Evolutionary conservation across 1,140 invertebrate species (phyloP).

Genomic region (Myzus persicae): DNA sequence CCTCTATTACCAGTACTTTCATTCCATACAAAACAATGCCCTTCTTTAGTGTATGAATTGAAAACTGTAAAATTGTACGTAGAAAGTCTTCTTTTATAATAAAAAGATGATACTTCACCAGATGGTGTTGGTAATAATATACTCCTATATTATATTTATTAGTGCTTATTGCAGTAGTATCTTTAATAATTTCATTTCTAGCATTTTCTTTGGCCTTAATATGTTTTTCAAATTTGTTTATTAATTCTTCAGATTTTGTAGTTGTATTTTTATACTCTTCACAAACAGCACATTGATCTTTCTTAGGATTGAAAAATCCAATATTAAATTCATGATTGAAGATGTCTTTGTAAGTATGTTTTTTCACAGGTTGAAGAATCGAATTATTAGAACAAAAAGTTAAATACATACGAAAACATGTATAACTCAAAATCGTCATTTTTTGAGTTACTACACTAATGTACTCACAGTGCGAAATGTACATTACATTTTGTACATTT

Average conservation of each 20-base stretch:
- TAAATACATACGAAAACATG: too few species aligned
- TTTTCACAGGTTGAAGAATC: background rate
- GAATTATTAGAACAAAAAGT: background rate
- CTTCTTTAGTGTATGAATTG: background rate
- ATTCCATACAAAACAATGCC: background rate
- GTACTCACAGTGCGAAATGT: too few species aligned
- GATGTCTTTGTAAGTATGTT: background rate
- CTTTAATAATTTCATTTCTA: conserved; percentile 29
- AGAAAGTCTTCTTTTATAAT: background rate
- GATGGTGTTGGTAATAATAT: background rate
- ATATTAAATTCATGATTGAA: conserved; percentile 41
- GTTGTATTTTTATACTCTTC: conserved; percentile 18
- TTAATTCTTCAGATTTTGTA: background rate
- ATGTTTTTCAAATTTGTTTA: conserved; percentile 1
- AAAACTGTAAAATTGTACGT: conserved; percentile 28
- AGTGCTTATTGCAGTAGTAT: background rate
- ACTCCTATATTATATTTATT: background rate
- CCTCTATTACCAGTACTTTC: background rate
- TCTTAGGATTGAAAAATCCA: background rate
- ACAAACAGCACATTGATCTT: conserved; percentile 8
- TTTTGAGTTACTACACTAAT: too few species aligned
- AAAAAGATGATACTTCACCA: conserved; percentile 24
- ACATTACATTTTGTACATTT: background rate
- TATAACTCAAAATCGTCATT: too few species aligned
- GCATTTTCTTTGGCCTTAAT: background rate